phyloP scores from a whole-genome alignment of 2,113 vertebrate species.

The Falcunculus frontatus region DNA sequence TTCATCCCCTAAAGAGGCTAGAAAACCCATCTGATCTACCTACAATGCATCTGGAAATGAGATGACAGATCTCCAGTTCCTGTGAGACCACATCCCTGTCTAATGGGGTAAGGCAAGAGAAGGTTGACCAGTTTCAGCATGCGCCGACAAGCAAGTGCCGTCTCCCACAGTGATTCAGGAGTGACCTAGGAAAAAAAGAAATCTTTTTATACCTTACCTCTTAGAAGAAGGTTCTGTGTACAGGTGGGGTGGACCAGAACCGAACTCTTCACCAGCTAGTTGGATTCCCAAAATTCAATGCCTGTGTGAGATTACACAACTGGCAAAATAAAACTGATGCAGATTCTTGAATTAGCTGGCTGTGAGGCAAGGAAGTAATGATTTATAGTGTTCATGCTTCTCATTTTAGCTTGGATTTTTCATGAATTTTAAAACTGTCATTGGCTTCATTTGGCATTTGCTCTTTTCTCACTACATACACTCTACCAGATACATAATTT shows the following conservation, averaged over 20 bases:
- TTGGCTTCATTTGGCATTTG: slow-evolving; percentile 64
- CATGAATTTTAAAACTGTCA: slow-evolving; percentile 62
- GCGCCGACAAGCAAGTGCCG: neutral
- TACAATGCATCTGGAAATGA: slow-evolving; percentile 40
- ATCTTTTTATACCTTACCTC: neutral
- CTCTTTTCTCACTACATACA: slow-evolving; percentile 57
- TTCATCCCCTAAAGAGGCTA: slow-evolving; percentile 49
- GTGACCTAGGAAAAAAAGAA: neutral
- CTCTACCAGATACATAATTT: slow-evolving; percentile 58
- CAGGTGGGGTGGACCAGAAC: neutral
- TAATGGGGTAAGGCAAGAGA: neutral
- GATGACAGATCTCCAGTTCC: neutral
- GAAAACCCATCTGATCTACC: slow-evolving; percentile 60
- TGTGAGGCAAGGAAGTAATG: slow-evolving; percentile 47
- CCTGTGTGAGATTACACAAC: slow-evolving; percentile 35
- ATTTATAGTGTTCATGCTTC: slow-evolving; percentile 65
- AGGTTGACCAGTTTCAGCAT: neutral
- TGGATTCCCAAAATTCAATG: neutral
- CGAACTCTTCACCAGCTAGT: neutral
- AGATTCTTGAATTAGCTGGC: slow-evolving; percentile 51
- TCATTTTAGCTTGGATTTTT: slow-evolving; percentile 64
- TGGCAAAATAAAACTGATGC: slow-evolving; percentile 42
- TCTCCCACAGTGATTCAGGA: neutral
- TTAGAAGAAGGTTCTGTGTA: neutral
- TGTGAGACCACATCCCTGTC: neutral